phyloP scores from a whole-genome alignment of 2,113 vertebrate species.

The Leucopsar rothschildi region DNA sequence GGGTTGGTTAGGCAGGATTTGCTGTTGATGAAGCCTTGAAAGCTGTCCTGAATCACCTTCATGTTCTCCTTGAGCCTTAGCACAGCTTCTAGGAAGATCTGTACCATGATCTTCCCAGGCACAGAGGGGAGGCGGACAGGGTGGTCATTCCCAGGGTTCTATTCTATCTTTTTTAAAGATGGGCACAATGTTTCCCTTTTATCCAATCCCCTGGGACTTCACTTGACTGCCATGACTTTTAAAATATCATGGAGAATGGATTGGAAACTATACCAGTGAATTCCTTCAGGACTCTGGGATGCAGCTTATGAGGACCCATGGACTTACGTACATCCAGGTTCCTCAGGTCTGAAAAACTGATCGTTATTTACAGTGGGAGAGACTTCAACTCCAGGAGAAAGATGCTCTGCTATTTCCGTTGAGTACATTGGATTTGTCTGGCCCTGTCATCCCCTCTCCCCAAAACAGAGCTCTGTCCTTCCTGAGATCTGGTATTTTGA shows the following conservation, averaged over 20 bases:
- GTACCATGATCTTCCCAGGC: not conserved
- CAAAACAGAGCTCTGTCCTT: not conserved
- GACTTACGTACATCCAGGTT: rapidly evolving
- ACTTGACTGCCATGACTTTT: not conserved
- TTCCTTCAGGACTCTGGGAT: not conserved
- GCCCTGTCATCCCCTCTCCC: not conserved
- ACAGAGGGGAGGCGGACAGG: not conserved
- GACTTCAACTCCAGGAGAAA: not conserved
- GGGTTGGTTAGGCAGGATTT: not conserved
- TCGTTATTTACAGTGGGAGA: not conserved
- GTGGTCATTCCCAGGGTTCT: not conserved
- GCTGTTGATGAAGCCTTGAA: not conserved
- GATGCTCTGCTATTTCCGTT: not conserved
- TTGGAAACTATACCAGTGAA: not conserved
- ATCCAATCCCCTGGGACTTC: not conserved
- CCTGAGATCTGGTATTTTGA: not conserved
- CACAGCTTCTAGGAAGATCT: not conserved
- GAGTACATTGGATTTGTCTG: not conserved
- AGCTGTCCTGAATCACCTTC: not conserved
- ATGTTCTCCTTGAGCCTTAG: not conserved
- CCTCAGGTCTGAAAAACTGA: not conserved
- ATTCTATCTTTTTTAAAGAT: not conserved
- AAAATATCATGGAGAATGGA: not conserved
- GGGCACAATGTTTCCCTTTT: not conserved
- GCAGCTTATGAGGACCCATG: not conserved